Evolutionary conservation across 2,888 invertebrate genomes (phyloP).

Genomic region (Drepanosiphum platanoidis): DNA sequence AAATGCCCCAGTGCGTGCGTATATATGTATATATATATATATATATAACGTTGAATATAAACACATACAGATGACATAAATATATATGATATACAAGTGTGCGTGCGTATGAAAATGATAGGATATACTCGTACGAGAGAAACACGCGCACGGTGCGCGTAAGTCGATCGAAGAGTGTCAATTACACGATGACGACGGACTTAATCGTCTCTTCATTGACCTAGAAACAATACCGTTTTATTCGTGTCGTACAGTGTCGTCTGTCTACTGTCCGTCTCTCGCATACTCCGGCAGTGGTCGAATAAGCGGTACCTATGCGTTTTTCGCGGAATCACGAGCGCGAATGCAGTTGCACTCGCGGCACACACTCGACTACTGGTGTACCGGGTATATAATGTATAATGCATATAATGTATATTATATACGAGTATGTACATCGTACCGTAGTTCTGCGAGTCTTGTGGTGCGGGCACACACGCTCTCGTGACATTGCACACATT

Average conservation of each 20-base stretch:
- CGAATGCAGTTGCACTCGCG: background rate
- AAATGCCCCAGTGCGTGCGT: background rate
- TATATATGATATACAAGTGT: no score
- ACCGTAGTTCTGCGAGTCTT: background rate
- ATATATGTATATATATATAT: no score
- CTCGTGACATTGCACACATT: background rate
- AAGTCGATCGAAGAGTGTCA: conserved; percentile 13
- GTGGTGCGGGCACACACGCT: background rate
- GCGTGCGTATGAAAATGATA: background rate
- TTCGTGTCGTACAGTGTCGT: background rate
- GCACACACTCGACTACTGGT: background rate
- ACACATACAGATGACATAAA: no score
- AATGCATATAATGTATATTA: background rate
- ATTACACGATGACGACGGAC: conserved; percentile 13
- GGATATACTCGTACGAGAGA: background rate
- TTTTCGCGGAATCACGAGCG: conserved; percentile 2
- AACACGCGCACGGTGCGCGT: background rate
- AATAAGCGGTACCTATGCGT: background rate
- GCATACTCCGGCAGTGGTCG: background rate
- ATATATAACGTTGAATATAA: no score
- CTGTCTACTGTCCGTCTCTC: background rate
- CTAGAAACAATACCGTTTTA: conserved; percentile 35
- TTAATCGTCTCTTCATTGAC: conserved; percentile 11
- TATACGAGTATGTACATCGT: no score
- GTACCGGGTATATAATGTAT: background rate